A percentile compares a stretch with the other conserved stretches of the same genome.
These are phyloP conservation scores for Xenus cinereus DNA, from an alignment of 2,113 vertebrate species.

Conservation along the genomic window DNA sequence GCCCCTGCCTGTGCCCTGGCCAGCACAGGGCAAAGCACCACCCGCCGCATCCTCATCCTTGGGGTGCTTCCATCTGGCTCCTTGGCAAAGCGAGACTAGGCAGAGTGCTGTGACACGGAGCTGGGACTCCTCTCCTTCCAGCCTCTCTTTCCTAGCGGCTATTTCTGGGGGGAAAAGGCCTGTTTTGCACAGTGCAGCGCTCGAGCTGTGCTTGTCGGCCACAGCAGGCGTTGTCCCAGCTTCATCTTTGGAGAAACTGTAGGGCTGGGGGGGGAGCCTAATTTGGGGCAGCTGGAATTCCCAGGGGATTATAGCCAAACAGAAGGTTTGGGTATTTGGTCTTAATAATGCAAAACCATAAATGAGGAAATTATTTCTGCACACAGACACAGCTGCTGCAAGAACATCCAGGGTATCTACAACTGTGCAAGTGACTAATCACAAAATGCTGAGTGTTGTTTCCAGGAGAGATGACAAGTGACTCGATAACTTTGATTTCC, in stretches of 20 bases:
- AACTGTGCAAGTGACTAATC: not conserved
- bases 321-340: not conserved
- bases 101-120: not conserved
- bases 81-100: not conserved
- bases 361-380: not conserved
- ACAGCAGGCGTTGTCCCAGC: not conserved
- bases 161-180: not conserved
- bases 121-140: not conserved
- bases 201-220: not conserved
- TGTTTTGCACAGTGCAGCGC: accelerated
- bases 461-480: not conserved
- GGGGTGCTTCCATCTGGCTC: not conserved
- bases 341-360: not conserved
- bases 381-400: not conserved
- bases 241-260: not conserved
- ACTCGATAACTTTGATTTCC: slow-evolving; percentile 50
- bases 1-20: not conserved
- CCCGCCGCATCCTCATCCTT: not conserved
- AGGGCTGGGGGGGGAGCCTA: not conserved
- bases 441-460: not conserved
- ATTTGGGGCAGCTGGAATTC: not conserved
- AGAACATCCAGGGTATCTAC: not conserved
- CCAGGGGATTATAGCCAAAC: not conserved
- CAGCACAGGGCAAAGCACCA: not conserved
- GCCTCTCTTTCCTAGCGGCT: not conserved